These are phyloP conservation scores for Apamea crenata DNA, from an alignment of 2,888 invertebrate species.

Conservation along the genomic window DNA sequence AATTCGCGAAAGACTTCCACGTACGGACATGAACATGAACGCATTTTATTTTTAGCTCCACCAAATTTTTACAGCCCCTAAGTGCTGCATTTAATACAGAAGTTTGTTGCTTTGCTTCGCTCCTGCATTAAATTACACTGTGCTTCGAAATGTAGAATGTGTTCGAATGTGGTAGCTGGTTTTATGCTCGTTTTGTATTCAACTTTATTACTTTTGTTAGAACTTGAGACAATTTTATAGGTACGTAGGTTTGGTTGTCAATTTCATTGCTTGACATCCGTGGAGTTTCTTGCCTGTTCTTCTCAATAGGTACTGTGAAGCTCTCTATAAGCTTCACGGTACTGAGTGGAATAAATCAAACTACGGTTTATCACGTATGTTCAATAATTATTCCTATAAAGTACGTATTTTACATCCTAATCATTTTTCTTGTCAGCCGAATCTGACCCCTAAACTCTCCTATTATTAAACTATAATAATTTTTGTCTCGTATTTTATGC, in stretches of 20 bases:
- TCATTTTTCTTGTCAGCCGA: too few relatives aligned
- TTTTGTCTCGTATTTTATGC: too few relatives aligned
- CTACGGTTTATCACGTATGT: too few relatives aligned
- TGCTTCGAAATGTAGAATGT: not conserved
- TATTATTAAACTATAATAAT: too few relatives aligned
- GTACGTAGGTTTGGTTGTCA: not conserved
- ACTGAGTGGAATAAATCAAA: too few relatives aligned
- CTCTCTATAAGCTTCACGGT: too few relatives aligned
- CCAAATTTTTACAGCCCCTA: slow-evolving; percentile 26
- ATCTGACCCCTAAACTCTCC: too few relatives aligned
- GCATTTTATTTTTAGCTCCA: slow-evolving; percentile 1
- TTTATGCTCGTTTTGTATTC: not conserved
- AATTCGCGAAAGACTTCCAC: slow-evolving; percentile 15
- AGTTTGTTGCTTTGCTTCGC: slow-evolving; percentile 2
- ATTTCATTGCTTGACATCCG: not conserved
- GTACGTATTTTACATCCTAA: too few relatives aligned
- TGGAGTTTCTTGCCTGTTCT: too few relatives aligned
- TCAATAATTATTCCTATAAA: too few relatives aligned
- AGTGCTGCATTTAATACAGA: slow-evolving; percentile 10
- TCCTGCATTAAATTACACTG: slow-evolving; percentile 23
- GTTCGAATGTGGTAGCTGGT: not conserved
- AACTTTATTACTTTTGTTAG: slow-evolving; percentile 3
- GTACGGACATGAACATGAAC: not conserved
- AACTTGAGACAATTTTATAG: not conserved
- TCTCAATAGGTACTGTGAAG: too few relatives aligned